phyloP scores from a whole-genome alignment of 2,888 invertebrate species.

The Xestoiulus laeticollis region DNA sequence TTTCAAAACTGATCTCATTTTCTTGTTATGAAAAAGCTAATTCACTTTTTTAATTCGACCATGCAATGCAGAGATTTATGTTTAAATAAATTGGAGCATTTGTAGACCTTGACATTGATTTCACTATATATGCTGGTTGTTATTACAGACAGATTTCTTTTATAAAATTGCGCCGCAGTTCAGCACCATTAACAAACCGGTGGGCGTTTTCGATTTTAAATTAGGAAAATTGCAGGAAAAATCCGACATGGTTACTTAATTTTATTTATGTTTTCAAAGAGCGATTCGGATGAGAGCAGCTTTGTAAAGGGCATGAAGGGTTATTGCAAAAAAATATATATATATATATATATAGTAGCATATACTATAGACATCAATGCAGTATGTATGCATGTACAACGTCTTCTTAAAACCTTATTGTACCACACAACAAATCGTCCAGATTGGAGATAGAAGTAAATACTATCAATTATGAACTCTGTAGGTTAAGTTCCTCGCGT shows the following conservation, averaged over 20 bases:
- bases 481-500: no score
- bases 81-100: not conserved
- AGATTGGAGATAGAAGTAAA: no score
- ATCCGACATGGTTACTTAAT: not conserved
- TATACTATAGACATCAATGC: no score
- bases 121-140: not conserved
- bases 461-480: no score
- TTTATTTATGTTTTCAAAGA: not conserved
- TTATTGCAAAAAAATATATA: not conserved
- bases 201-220: conserved; percentile 10
- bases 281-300: not conserved
- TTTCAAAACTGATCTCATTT: not conserved
- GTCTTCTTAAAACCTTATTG: no score
- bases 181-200: not conserved
- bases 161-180: not conserved
- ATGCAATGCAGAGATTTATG: not conserved
- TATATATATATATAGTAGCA: no score
- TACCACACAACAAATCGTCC: no score
- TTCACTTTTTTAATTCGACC: not conserved
- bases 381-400: no score
- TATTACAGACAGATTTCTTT: not conserved
- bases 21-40: not conserved
- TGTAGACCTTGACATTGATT: not conserved
- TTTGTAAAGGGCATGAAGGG: not conserved
- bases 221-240: conserved; percentile 7